Evolutionary conservation across 2,113 vertebrate genomes (phyloP), one percentile per base, ranked within the genome.

Genomic region (Scartelaos histophorus): DNA sequence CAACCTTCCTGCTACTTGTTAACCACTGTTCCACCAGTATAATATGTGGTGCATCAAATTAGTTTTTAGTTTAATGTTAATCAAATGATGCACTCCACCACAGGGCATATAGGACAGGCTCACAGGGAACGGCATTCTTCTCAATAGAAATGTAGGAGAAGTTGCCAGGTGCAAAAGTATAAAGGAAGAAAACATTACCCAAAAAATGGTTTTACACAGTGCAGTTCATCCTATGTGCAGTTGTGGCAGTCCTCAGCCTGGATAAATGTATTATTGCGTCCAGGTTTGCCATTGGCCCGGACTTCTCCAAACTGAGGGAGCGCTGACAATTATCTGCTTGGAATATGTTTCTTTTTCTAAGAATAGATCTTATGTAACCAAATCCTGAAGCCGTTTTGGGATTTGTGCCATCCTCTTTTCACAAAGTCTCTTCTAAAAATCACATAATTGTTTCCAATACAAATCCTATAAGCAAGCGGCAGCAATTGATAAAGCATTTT

Each of bases 291-390:
- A 58, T 58, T 58, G 56, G 3, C 13, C 3, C n/a, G 3, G 22
- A 54, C 56, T 58, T 25, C 56, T 25, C 22, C 22, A 25, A 58
- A 24, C 22, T 25, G 22, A 22, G n/a, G 1, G 21, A 22, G 54
- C 13, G 9, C 56, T 58, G 56, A 58, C 19, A 25, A 58, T 25
- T 58, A 58, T 22, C 56, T 58, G 12, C 24, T 10, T 25, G 56
- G 56, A 25, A 58, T 58, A 58, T 58, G 56, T 58, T 58, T 22
- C 56, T 58, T 24, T 25, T 58, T 58, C 56, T 58, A 58, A 58
- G 56, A 58, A 58, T 58, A 58, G 56, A 58, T 1, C 22, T 58
- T 58, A 58, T 58, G 56, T 58, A 58, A 58, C 56, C 22, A 58
- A 58, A 58, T 58, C 21, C 56, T 25, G 56, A 25, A 16, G 15